Evolutionary conservation across 1,140 invertebrate species (phyloP).

Genomic region (Cyclargus thomasi): DNA sequence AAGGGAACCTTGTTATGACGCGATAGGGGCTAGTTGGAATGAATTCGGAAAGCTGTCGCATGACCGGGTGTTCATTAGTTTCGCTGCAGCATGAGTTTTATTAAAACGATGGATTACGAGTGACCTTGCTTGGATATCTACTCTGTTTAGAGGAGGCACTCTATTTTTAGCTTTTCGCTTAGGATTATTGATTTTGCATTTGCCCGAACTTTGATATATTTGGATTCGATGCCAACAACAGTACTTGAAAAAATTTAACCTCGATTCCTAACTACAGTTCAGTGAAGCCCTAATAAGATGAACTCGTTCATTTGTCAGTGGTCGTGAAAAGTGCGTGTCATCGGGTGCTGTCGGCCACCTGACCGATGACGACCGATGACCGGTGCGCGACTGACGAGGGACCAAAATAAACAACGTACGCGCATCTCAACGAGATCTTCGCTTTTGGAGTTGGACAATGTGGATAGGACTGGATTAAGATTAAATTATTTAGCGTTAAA

Average conservation of each 20-base stretch:
- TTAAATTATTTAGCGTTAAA: background rate
- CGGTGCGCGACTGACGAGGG: constrained; percentile 20
- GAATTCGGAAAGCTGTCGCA: constrained; percentile 29
- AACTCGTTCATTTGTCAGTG: background rate
- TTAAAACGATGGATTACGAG: background rate
- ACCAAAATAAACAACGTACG: constrained; percentile 44
- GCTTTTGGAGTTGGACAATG: constrained; percentile 22
- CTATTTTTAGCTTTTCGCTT: background rate
- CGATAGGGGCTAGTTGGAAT: constrained; percentile 11
- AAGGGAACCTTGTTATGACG: constrained; percentile 24
- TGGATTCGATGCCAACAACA: too few relatives aligned
- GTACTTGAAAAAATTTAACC: too few relatives aligned
- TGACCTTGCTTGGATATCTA: constrained; percentile 3
- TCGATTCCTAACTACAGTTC: too few relatives aligned
- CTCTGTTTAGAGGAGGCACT: background rate
- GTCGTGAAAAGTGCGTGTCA: constrained; percentile 8
- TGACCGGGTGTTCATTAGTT: constrained; percentile 17
- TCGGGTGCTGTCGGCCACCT: background rate
- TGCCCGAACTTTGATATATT: too few relatives aligned
- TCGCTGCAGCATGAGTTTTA: constrained; percentile 9
- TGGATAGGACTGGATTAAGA: constrained; percentile 37
- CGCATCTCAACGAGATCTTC: constrained; percentile 39
- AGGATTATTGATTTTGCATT: too few relatives aligned
- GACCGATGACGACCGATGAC: constrained; percentile 8
- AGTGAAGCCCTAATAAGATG: background rate